Percentiles rank a stretch among this genome's conserved stretches.
Evolutionary conservation across 2,797 vertebrate genomes (phyloP).

Genomic region (Vultur gryphus): DNA sequence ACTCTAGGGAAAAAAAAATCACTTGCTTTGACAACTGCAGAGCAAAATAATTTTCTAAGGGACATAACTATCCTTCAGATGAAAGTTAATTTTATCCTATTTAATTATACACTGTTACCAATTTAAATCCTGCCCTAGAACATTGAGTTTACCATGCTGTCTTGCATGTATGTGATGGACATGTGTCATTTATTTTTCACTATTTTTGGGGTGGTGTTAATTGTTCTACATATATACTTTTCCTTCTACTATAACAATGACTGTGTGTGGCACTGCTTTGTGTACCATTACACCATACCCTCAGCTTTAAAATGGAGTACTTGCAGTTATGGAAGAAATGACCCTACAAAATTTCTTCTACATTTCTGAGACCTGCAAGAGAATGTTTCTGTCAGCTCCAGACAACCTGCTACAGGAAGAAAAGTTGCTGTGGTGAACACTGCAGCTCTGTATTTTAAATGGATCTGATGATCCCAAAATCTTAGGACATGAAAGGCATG

Average conservation of each 20-base stretch:
- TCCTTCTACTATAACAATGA: background rate
- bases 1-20: background rate
- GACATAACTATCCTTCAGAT: background rate
- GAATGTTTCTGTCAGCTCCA: background rate
- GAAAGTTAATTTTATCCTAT: slow-evolving; percentile 11
- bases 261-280: background rate
- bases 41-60: slow-evolving; percentile 19
- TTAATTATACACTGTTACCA: slow-evolving; percentile 2
- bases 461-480: background rate
- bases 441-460: background rate
- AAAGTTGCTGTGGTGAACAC: background rate
- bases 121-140: slow-evolving; percentile 29
- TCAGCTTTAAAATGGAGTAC: background rate
- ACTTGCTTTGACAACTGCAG: background rate
- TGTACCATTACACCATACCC: background rate
- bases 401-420: background rate
- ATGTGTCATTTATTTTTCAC: background rate
- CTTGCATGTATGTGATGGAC: background rate
- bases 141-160: background rate
- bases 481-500: background rate
- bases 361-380: background rate
- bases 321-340: background rate
- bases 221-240: background rate
- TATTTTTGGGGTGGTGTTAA: background rate
- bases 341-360: background rate